Evolutionary conservation across 2,113 vertebrate genomes (phyloP).

Genomic region (Pseudonaja textilis): DNA sequence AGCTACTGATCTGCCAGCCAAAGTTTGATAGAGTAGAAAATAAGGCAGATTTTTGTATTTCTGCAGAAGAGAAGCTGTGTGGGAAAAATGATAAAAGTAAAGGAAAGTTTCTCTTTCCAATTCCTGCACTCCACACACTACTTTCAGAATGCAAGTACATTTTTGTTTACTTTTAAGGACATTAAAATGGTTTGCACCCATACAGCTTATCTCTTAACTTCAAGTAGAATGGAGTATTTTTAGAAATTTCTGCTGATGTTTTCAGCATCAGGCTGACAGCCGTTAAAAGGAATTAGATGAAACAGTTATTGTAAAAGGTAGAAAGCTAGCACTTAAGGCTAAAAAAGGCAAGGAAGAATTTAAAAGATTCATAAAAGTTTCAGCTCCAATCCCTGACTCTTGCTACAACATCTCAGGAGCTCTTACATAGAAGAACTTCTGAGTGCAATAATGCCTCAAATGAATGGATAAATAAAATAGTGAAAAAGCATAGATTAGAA

Average conservation of each 20-base stretch:
- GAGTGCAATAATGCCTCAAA: background rate
- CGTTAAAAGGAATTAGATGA: accelerated
- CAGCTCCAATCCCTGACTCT: background rate
- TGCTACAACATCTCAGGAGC: background rate
- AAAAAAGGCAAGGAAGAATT: background rate
- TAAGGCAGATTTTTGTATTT: background rate
- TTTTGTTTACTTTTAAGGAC: background rate
- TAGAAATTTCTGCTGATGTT: background rate
- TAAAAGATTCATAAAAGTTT: background rate
- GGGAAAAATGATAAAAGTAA: background rate
- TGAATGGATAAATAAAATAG: background rate
- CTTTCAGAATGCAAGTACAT: background rate
- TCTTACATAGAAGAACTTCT: background rate
- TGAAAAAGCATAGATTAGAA: accelerated
- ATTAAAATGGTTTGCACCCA: background rate
- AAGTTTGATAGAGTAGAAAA: background rate
- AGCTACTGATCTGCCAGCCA: background rate
- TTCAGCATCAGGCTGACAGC: background rate
- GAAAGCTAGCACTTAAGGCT: background rate
- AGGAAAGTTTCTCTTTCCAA: background rate
- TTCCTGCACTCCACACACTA: background rate
- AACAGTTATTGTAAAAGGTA: background rate
- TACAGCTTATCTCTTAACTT: background rate
- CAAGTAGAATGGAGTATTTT: accelerated
- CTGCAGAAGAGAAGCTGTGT: background rate